Conservation (phyloP, 2,113 vertebrate species). For the Irena cyanogastra region DNA sequence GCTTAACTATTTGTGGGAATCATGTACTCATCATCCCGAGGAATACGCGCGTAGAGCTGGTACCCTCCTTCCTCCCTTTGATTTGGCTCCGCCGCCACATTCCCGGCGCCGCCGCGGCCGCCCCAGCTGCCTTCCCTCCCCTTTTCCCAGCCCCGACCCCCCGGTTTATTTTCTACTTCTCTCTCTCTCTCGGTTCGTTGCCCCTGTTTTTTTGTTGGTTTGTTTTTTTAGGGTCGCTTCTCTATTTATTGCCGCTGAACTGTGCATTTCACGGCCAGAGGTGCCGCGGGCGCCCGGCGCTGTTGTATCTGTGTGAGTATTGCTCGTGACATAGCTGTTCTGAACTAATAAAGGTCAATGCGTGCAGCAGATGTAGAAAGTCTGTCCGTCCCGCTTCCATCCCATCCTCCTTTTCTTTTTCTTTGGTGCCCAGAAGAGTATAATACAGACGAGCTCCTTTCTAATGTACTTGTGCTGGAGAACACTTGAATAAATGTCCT, state of each 20-base stretch:
- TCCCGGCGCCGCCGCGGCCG: slow-evolving; percentile 73
- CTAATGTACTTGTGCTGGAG: slow-evolving; percentile 99
- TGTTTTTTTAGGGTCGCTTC: slow-evolving; percentile 77
- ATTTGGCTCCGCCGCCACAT: slow-evolving; percentile 84
- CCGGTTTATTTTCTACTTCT: background rate
- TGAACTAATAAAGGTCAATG: slow-evolving; percentile 88
- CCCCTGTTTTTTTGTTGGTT: slow-evolving; percentile 19
- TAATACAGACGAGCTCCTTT: slow-evolving; percentile 85
- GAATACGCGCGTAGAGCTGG: slow-evolving; percentile 79
- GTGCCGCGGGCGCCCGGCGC: slow-evolving; percentile 53
- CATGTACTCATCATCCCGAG: slow-evolving; percentile 84
- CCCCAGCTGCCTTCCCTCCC: background rate
- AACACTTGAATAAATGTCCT: slow-evolving; percentile 99
- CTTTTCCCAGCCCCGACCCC: background rate
- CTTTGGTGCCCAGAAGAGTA: slow-evolving; percentile 85
- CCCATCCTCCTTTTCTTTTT: slow-evolving; percentile 69
- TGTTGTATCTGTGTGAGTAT: slow-evolving; percentile 86
- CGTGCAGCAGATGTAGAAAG: slow-evolving; percentile 93
- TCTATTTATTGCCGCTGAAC: slow-evolving; percentile 85
- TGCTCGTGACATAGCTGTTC: slow-evolving; percentile 90
- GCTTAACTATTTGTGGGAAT: slow-evolving; percentile 91
- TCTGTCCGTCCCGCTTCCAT: slow-evolving; percentile 84
- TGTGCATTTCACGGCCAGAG: slow-evolving; percentile 75
- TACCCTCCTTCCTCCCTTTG: slow-evolving; percentile 77
- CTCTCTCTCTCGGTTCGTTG: slow-evolving; percentile 9